phyloP scores from a whole-genome alignment of 2,888 invertebrate genomes.

The Norana najaformis region DNA sequence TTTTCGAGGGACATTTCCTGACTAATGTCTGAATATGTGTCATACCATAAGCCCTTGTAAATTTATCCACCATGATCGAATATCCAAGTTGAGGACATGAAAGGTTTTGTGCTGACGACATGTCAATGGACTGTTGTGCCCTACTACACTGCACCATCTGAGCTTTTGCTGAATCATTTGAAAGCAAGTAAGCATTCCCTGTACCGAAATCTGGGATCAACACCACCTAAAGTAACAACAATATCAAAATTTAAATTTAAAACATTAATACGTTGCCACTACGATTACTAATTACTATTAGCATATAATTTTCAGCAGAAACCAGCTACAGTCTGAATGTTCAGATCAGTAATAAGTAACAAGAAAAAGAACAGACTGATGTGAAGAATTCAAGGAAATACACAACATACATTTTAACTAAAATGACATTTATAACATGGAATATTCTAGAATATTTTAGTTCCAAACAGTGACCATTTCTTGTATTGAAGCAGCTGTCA shows the following conservation, averaged over 20 bases:
- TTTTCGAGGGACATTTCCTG: not conserved
- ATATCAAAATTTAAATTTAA: constrained; percentile 30
- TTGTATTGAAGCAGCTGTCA: no score
- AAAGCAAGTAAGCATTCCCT: constrained; percentile 33
- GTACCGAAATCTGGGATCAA: constrained; percentile 39
- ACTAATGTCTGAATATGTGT: not conserved
- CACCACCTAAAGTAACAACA: constrained; percentile 41
- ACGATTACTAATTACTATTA: not conserved
- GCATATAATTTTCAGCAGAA: not conserved
- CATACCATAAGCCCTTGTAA: constrained; percentile 38
- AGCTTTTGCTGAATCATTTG: constrained; percentile 28
- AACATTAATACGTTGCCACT: not conserved
- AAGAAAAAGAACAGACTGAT: not conserved
- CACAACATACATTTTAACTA: no score
- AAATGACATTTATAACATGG: no score
- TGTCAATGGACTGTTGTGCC: constrained; percentile 28
- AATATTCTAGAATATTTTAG: no score
- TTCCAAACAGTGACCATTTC: no score
- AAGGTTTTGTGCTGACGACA: not conserved
- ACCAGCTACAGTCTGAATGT: not conserved
- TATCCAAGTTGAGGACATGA: constrained; percentile 41
- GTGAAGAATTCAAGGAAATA: no score
- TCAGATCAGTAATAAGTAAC: not conserved
- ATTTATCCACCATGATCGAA: constrained; percentile 44
- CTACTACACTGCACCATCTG: constrained; percentile 37